These are phyloP conservation scores for Micrastur ruficollis DNA, from an alignment of 2,797 vertebrate genomes.

Conservation along the genomic window DNA sequence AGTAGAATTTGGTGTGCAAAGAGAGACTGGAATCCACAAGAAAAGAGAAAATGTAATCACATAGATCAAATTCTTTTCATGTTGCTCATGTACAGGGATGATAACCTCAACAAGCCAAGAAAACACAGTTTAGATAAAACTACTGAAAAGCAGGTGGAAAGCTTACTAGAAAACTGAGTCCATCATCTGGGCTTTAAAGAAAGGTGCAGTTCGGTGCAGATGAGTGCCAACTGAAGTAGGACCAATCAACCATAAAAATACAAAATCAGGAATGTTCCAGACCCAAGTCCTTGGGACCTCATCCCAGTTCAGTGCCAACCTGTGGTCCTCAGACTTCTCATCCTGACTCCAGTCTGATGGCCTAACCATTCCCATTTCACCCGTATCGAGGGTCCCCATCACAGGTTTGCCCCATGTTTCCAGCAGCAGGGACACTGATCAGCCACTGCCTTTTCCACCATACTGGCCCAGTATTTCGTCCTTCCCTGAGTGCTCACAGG, in stretches of 20 bases:
- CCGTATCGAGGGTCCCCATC: too few relatives aligned
- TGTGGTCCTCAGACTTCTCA: not conserved
- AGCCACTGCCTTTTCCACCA: not conserved
- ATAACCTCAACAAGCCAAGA: not conserved
- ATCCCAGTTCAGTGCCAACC: not conserved
- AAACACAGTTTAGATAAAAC: constrained; percentile 1
- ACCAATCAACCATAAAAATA: not conserved
- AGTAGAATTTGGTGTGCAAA: not conserved
- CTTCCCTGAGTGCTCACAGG: accelerated
- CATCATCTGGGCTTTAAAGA: not conserved
- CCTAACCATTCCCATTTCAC: not conserved
- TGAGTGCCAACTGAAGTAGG: not conserved
- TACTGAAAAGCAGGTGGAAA: constrained; percentile 10
- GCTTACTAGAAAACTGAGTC: not conserved
- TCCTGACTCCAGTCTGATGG: not conserved
- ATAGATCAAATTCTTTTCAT: not conserved
- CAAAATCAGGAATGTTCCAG: not conserved
- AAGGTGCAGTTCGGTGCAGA: not conserved
- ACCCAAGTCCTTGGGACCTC: not conserved
- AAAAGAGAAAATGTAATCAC: not conserved
- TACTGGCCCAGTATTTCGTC: not conserved
- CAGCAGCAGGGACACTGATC: not conserved
- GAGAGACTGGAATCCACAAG: not conserved
- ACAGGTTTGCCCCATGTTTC: not conserved
- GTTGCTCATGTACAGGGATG: not conserved